Percentiles rank a stretch among this genome's conserved stretches.
Evolutionary conservation across 2,888 invertebrate species (phyloP).

Genomic region (Sesia apiformis): DNA sequence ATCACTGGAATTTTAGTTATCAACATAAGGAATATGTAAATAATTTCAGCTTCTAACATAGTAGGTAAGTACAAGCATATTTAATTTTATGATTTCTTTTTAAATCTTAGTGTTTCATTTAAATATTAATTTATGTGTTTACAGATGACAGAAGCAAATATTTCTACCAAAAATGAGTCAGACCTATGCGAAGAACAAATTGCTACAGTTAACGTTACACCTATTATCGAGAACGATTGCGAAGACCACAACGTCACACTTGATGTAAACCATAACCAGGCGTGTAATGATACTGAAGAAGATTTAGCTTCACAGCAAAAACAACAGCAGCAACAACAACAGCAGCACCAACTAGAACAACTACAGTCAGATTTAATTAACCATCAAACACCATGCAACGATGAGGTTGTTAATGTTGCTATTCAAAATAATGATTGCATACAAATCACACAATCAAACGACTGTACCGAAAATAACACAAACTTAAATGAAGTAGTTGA

Average conservation of each 20-base stretch:
- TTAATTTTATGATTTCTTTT: too few species aligned
- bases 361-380: too few species aligned
- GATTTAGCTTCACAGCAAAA: neutral
- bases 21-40: too few species aligned
- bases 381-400: neutral
- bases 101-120: too few species aligned
- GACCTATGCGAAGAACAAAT: slow-evolving; percentile 10
- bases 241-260: neutral
- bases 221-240: neutral
- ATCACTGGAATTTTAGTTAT: too few species aligned
- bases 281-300: neutral
- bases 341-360: neutral
- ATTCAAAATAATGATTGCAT: neutral
- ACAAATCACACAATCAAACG: neutral
- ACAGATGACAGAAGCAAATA: slow-evolving; percentile 48
- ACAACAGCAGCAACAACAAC: neutral
- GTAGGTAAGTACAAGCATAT: too few species aligned
- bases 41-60: too few species aligned
- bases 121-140: slow-evolving; percentile 6
- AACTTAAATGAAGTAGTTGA: slow-evolving; percentile 15
- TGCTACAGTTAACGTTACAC: neutral
- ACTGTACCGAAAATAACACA: neutral
- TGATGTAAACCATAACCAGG: neutral
- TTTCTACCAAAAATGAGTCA: slow-evolving; percentile 15
- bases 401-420: neutral